These are phyloP conservation scores for Tympanoctomys barrerae DNA, from an alignment of 2,797 vertebrate genomes.

Conservation along the genomic window DNA sequence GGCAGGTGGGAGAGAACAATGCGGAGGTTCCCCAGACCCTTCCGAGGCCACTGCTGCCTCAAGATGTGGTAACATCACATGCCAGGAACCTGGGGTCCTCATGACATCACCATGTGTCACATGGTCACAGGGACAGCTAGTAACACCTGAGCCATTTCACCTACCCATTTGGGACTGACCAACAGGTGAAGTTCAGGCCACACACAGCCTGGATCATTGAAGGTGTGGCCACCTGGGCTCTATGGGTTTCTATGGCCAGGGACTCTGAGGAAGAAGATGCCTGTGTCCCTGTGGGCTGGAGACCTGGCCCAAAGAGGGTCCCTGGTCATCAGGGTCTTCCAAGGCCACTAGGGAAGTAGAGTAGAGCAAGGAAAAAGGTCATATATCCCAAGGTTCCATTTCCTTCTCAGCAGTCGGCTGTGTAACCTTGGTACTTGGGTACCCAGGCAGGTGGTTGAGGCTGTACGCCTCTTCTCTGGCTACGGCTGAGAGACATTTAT, in stretches of 20 bases:
- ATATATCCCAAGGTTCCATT: not conserved
- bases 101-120: not conserved
- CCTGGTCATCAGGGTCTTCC: not conserved
- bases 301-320: not conserved
- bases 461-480: accelerated
- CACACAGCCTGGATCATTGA: not conserved
- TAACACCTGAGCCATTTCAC: not conserved
- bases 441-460: not conserved
- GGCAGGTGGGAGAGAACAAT: not conserved
- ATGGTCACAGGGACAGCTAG: not conserved
- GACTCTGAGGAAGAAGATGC: not conserved
- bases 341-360: not conserved
- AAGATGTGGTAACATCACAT: not conserved
- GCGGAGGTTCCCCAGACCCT: not conserved
- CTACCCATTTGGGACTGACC: not conserved
- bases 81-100: not conserved
- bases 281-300: not conserved
- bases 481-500: not conserved
- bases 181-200: not conserved
- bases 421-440: not conserved
- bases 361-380: not conserved
- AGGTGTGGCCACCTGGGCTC: not conserved
- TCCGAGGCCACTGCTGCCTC: not conserved
- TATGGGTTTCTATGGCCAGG: not conserved
- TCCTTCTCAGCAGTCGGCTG: not conserved